These are phyloP conservation scores for Andinoacara biseriatus DNA, from an alignment of 2,113 vertebrate genomes.

Conservation along the genomic window DNA sequence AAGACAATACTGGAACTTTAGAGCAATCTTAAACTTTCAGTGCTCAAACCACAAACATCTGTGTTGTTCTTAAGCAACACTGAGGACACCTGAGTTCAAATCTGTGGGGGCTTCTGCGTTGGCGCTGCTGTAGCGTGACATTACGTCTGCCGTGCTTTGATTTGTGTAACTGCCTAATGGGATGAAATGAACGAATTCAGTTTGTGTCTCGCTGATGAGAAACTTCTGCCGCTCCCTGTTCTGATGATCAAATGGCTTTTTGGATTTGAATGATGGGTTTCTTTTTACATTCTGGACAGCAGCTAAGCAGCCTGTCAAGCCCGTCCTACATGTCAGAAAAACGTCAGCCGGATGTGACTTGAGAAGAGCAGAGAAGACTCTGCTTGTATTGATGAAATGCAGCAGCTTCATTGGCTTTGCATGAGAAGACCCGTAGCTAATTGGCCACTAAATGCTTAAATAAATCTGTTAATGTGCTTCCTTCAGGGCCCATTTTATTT, in stretches of 20 bases:
- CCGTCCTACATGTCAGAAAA: conserved; percentile 29
- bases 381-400: conserved; percentile 38
- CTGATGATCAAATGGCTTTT: conserved; percentile 39
- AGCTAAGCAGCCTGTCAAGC: conserved; percentile 21
- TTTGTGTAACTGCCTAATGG: conserved; percentile 32
- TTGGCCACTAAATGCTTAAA: conserved; percentile 29
- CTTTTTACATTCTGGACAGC: conserved; percentile 13
- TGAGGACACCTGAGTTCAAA: conserved; percentile 10
- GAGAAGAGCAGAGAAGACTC: conserved; percentile 7
- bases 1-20: neutral
- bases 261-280: conserved; percentile 47
- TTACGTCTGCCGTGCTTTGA: conserved; percentile 23
- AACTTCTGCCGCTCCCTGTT: conserved; percentile 8
- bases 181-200: conserved; percentile 28
- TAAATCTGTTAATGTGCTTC: conserved; percentile 42
- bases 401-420: conserved; percentile 42
- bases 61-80: neutral
- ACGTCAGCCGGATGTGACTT: neutral
- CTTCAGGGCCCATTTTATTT: conserved; percentile 4
- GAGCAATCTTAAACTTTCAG: neutral
- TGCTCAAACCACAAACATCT: neutral
- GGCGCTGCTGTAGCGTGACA: conserved; percentile 10
- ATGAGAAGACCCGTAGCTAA: conserved; percentile 39
- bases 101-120: neutral
- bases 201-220: conserved; percentile 12